Base-by-base conservation (phyloP, 2,797 vertebrate genomes). In the Sebastes vulpes region DNA sequence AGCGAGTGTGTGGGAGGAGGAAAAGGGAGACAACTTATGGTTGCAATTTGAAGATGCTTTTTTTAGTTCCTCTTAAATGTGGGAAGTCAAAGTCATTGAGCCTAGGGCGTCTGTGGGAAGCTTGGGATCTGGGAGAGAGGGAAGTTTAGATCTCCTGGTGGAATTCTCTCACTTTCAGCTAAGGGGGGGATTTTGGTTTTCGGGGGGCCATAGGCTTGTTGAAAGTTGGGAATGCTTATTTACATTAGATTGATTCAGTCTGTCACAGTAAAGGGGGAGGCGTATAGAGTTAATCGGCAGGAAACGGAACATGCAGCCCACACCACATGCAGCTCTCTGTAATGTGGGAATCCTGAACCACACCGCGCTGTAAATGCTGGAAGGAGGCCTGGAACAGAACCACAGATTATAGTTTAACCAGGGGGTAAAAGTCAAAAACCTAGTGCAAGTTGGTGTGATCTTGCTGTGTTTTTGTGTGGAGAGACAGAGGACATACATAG, bases 1-100 rank as follows among this genome's bases (percentile, higher is more conserved):
- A 72, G 74, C 50, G 68, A 78, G 80, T 74, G 89, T 88, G 90
- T 89, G 84, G 80, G 90, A 88, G 87, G 63, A 87, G 73, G 72
- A 42, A 75, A 84, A 72, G 75, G 72, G 75, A 91, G 83, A 87
- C 75, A 93, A 90, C 95, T 94, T 96, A 95, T 96, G 96, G 95
- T 96, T 96, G 93, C 93, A 96, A 96, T 96, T 96, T 96, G 72
- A 92, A 90, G 90, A 95, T 93, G 91, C 95, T 96, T 96, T 96
- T 97, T 96, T 96, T 96, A 96, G 96, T 81, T 81, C 18, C 92
- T 91, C 92, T 96, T 95, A 95, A 93, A 96, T 96, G 96, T 97
- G 95, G 96, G 96, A 96, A 96, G 95, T 95, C 93, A 93, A 83
- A 95, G 90, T 92, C 90, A 92, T 84, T 86, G 93, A 92, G 93